Conservation (phyloP, 2,888 invertebrate genomes). For the Sylvicola cinctus region DNA sequence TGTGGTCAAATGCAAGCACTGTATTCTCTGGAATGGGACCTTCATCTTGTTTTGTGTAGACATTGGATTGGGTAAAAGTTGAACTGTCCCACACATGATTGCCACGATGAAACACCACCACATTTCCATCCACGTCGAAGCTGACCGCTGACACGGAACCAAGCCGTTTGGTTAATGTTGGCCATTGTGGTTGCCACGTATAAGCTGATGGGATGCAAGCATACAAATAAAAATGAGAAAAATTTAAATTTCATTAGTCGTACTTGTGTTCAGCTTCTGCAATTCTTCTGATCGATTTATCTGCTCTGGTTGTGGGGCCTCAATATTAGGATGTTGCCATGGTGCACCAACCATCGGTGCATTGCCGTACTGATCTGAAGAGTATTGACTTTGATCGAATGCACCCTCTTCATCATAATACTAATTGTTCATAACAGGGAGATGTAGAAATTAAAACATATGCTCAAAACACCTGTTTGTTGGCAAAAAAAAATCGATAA, state of each 20-base stretch:
- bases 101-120: conserved; percentile 68
- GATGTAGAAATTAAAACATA: no score
- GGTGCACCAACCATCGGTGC: no score
- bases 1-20: conserved; percentile 39
- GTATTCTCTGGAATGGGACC: conserved; percentile 43
- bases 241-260: no score
- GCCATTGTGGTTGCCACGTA: conserved; percentile 34
- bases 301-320: background rate
- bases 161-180: conserved; percentile 27
- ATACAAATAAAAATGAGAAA: no score
- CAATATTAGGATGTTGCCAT: no score
- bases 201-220: no score
- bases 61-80: conserved; percentile 37
- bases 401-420: no score
- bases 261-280: conserved; percentile 3
- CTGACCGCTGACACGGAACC: conserved; percentile 71
- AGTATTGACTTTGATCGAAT: no score
- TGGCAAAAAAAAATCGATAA: no score
- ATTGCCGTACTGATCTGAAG: no score
- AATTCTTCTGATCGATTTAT: background rate
- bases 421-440: no score
- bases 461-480: no score
- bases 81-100: conserved; percentile 36
- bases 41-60: conserved; percentile 29
- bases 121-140: conserved; percentile 45